phyloP scores from a whole-genome alignment of 2,888 invertebrate genomes.

The Drosophila mercatorum region DNA sequence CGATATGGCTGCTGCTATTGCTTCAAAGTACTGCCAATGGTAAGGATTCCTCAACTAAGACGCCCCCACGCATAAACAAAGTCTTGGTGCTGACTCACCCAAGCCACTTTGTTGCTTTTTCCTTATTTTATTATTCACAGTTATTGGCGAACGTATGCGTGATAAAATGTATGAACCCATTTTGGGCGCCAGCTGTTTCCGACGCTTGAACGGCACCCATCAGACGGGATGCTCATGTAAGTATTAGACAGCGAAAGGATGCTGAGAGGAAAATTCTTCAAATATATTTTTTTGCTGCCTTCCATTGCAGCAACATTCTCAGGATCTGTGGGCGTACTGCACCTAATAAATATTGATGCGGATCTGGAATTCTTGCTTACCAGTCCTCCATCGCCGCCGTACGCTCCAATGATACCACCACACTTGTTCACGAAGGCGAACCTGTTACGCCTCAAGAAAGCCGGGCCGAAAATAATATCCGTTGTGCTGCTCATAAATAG shows the following conservation, averaged over 20 bases:
- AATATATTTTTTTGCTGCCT: background rate
- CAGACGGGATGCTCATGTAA: constrained; percentile 97
- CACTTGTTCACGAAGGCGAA: constrained; percentile 87
- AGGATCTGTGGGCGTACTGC: constrained; percentile 94
- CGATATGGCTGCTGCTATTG: constrained; percentile 62
- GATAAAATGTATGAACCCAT: constrained; percentile 92
- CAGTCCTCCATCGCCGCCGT: constrained; percentile 91
- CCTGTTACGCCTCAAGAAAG: constrained; percentile 86
- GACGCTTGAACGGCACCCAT: constrained; percentile 96
- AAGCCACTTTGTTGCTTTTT: constrained; percentile 3
- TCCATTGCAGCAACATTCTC: constrained; percentile 84
- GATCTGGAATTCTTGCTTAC: constrained; percentile 91
- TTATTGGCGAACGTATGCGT: constrained; percentile 86
- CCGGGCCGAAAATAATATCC: constrained; percentile 86
- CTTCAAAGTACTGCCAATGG: constrained; percentile 44
- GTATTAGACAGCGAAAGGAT: constrained; percentile 78
- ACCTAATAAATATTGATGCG: constrained; percentile 87
- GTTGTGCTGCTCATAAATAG: constrained; percentile 87
- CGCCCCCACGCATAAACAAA: background rate
- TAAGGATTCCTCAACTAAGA: constrained; percentile 29
- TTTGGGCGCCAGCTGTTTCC: constrained; percentile 92
- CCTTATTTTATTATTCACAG: constrained; percentile 41
- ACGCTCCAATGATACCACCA: constrained; percentile 90
- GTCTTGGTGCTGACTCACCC: constrained; percentile 46
- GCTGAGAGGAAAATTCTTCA: background rate